Evolutionary conservation across 2,888 invertebrate genomes (phyloP), one percentile per base, ranked within the genome.

Genomic region (Polia nebulosa): DNA sequence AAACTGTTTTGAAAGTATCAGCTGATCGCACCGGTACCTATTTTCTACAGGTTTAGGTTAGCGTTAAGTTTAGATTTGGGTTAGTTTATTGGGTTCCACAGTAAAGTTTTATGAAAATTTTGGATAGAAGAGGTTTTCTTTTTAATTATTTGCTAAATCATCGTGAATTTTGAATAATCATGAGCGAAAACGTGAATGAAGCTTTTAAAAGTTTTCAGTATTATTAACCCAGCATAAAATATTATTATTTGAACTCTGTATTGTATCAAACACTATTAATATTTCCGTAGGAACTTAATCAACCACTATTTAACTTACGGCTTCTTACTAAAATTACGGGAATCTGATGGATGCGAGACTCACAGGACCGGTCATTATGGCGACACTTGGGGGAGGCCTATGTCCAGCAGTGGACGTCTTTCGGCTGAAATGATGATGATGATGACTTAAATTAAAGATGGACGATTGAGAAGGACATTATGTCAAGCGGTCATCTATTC

Each of bases 1-100:
- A 22, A 41, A 36, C 22, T 52, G 25, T 45, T 69, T 60, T 32
- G 60, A 8, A 44, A 9, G 29, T 39, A 45, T 61, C 70, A 70
- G 70, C 61, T 70, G 70, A 71, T 70, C 22, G 53, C 6, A n/a
- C 9, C 3, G 34, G 6, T 47, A 17, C 13, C 4, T 6, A 22
- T 39, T 39, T 6, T 41, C 41, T n/a, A 20, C n/a, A 41, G n/a
- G 8, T 41, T n/a, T 39, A 39, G 39, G 39, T 17, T 17, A 17
- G 17, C 1, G 17, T 39, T 39, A 39, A 17, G 39, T 39, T 39
- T 39, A 17, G 6, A 5, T 0, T 39, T 39, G 17, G 17, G 3
- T 39, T 17, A 2, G 17, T 17, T 5, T 17, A 17, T 39, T 17
- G 6, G 7, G 6, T 39, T 41, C n/a, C n/a, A n/a, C n/a, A n/a